phyloP scores from a whole-genome alignment of 2,113 vertebrate genomes.

The Campylomormyrus numenius region DNA sequence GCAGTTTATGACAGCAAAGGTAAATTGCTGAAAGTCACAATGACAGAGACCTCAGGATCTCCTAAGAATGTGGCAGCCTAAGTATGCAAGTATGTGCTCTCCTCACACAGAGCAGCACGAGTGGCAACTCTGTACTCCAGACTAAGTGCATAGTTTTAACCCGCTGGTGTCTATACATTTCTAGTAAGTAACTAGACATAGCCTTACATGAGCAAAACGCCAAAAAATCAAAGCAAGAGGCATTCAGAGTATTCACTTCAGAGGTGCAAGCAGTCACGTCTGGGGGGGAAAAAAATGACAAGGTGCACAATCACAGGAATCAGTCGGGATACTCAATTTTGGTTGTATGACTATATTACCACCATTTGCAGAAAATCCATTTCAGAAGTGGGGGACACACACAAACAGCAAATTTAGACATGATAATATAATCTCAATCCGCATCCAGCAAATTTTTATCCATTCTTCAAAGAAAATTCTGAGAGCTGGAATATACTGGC shows the following conservation, averaged over 20 bases:
- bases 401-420: background rate
- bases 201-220: background rate
- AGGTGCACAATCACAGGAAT: background rate
- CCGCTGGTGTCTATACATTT: background rate
- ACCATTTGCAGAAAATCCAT: background rate
- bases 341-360: background rate
- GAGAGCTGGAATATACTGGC: background rate
- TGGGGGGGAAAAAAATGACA: background rate
- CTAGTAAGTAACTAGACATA: background rate
- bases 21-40: background rate
- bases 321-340: background rate
- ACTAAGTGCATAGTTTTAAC: background rate
- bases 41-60: background rate
- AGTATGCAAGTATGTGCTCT: background rate
- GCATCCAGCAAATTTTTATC: background rate
- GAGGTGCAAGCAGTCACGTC: background rate
- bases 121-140: background rate
- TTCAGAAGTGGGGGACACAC: background rate
- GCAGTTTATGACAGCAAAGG: too few species aligned
- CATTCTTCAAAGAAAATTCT: background rate
- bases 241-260: background rate
- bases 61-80: background rate
- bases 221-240: background rate
- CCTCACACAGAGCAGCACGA: background rate
- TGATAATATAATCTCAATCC: background rate